Evolutionary conservation across 2,113 vertebrate genomes (phyloP).

Genomic region (Oreotrochilus melanogaster): DNA sequence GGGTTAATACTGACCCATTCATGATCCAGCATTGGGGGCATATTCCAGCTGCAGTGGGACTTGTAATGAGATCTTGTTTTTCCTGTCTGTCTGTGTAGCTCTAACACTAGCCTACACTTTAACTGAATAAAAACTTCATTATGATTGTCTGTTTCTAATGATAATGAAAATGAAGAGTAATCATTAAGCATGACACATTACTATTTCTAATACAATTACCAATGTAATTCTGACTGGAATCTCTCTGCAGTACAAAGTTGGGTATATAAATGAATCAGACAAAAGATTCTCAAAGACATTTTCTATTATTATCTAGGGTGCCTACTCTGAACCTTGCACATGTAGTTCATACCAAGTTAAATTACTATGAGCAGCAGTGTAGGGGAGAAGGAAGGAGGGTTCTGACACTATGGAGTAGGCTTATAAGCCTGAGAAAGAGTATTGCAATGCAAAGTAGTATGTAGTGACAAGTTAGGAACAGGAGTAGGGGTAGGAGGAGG

Average conservation of each 20-base stretch:
- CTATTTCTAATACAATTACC: neutral
- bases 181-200: neutral
- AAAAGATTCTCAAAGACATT: neutral
- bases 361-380: neutral
- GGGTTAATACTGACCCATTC: neutral
- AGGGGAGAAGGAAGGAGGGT: neutral
- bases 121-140: conserved; percentile 13
- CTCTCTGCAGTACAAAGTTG: neutral
- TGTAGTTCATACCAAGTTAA: neutral
- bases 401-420: neutral
- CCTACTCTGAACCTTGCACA: neutral
- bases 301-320: neutral
- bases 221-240: neutral
- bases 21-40: accelerated
- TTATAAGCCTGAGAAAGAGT: neutral
- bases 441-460: neutral
- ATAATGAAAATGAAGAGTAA: conserved; percentile 12
- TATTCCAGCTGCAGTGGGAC: accelerated
- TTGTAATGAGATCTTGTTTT: neutral
- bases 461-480: neutral
- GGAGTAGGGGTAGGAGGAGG: neutral
- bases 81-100: neutral
- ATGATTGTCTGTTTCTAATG: neutral
- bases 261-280: neutral
- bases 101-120: neutral